Evolutionary conservation across 2,113 vertebrate genomes (phyloP).

Genomic region (Passer domesticus): DNA sequence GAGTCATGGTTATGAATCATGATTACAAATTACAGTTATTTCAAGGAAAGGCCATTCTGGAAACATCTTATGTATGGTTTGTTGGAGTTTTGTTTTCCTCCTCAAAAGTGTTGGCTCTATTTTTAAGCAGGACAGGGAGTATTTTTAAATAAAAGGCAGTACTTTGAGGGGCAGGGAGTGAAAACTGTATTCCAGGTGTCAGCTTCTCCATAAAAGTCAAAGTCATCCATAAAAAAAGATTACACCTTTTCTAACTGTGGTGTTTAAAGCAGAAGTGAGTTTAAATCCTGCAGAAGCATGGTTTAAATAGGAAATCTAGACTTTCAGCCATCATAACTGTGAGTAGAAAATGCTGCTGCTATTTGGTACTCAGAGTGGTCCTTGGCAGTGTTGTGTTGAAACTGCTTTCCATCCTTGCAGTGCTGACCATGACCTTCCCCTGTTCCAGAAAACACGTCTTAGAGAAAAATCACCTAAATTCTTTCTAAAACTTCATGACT

Average conservation of each 20-base stretch:
- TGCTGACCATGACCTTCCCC: background rate
- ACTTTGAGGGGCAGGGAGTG: background rate
- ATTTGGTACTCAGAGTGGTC: background rate
- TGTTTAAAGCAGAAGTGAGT: background rate
- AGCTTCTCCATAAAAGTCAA: background rate
- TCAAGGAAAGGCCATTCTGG: background rate
- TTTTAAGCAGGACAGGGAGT: background rate
- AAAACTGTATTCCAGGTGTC: background rate
- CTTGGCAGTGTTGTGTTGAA: background rate
- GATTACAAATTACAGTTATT: background rate
- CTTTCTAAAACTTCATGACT: background rate
- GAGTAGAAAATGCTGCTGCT: background rate
- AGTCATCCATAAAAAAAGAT: background rate
- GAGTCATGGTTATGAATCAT: background rate
- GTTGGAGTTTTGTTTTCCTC: background rate
- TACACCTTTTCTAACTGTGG: background rate
- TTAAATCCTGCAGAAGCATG: background rate
- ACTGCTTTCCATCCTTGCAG: background rate
- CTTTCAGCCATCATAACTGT: background rate
- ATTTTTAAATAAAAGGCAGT: background rate
- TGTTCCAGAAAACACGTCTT: background rate
- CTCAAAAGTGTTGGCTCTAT: accelerated
- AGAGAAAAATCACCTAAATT: background rate
- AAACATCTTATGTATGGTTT: background rate
- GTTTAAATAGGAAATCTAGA: background rate